Conservation (phyloP, 2,113 vertebrate genomes). For the Spea multiplicata region DNA sequence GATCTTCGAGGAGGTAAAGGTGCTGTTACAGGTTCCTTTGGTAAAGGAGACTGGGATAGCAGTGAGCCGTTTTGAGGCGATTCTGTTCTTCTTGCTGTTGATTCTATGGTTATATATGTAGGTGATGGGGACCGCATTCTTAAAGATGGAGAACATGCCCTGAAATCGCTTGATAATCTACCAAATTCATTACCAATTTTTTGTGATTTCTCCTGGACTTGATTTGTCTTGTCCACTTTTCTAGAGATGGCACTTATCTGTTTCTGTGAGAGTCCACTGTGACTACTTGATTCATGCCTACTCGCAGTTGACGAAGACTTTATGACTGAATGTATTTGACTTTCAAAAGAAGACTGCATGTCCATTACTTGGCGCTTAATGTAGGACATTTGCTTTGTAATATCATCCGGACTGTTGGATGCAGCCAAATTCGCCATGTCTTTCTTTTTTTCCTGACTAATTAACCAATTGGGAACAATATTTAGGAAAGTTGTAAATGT, state of each 20-base stretch:
- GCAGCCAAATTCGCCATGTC: slow-evolving; percentile 56
- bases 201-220: slow-evolving; percentile 54
- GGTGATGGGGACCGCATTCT: slow-evolving; percentile 77
- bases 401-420: slow-evolving; percentile 60
- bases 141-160: slow-evolving; percentile 64
- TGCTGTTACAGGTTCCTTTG: slow-evolving; percentile 63
- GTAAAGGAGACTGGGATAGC: slow-evolving; percentile 62
- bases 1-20: slow-evolving; percentile 64
- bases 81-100: slow-evolving; percentile 66
- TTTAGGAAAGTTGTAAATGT: slow-evolving; percentile 66
- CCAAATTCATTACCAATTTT: slow-evolving; percentile 57
- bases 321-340: slow-evolving; percentile 61
- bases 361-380: slow-evolving; percentile 63
- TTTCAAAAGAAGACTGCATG: slow-evolving; percentile 63
- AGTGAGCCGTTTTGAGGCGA: slow-evolving; percentile 64
- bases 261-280: slow-evolving; percentile 54
- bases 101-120: slow-evolving; percentile 84
- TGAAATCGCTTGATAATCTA: slow-evolving; percentile 54
- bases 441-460: slow-evolving; percentile 64
- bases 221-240: slow-evolving; percentile 61
- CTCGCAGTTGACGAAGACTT: slow-evolving; percentile 62
- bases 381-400: slow-evolving; percentile 64
- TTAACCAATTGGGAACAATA: slow-evolving; percentile 67
- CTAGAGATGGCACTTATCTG: slow-evolving; percentile 63
- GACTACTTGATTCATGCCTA: slow-evolving; percentile 53